phyloP scores from a whole-genome alignment of 2,113 vertebrate genomes.

The Aix galericulata region DNA sequence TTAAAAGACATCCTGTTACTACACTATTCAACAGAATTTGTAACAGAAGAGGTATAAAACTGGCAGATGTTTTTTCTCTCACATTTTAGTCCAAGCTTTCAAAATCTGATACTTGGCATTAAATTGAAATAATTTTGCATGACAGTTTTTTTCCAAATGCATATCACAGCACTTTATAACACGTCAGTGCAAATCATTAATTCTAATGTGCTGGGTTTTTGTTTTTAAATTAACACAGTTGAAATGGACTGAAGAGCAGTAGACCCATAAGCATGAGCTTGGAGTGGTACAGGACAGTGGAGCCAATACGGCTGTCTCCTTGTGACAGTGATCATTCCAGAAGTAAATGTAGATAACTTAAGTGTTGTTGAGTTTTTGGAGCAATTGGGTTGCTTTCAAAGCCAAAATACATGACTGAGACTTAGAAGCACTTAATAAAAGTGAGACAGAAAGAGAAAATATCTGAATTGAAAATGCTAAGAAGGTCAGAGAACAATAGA shows the following conservation, averaged over 20 bases:
- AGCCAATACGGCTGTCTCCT: background rate
- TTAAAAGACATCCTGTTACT: background rate
- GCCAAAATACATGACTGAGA: background rate
- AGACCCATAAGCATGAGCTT: background rate
- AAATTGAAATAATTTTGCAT: background rate
- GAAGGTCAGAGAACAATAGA: background rate
- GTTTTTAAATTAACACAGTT: background rate
- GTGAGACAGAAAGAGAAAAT: background rate
- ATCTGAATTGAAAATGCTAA: background rate
- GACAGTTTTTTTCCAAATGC: background rate
- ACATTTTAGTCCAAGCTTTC: background rate
- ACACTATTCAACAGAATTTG: background rate
- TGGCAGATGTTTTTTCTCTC: rapidly evolving
- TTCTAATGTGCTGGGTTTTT: background rate
- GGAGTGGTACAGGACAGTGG: background rate
- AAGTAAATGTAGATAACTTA: background rate
- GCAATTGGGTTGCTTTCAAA: background rate
- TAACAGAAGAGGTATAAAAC: background rate
- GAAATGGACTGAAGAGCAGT: background rate
- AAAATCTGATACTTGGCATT: background rate
- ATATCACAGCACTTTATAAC: background rate
- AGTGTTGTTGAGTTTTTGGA: background rate
- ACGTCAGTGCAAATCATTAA: background rate
- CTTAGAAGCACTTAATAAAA: background rate
- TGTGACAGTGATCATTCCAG: background rate